Base-by-base conservation (phyloP, 1,140 invertebrate genomes). In the Neodiprion fabricii region DNA sequence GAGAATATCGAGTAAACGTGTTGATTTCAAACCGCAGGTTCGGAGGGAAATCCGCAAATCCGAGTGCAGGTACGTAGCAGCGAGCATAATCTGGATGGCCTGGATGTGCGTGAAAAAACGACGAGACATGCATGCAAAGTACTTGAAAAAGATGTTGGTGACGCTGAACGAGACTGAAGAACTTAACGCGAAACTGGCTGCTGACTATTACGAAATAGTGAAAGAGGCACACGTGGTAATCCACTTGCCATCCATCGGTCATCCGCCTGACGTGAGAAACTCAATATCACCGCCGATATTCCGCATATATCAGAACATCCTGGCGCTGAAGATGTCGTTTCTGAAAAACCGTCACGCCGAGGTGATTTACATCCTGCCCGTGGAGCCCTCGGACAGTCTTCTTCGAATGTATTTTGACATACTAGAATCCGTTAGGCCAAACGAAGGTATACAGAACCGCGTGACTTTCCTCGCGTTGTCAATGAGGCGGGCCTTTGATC, bases 1-100 rank as follows among this genome's bases (percentile, higher is more conserved):
- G 21, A 10, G 17, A 14, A 11, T 3, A 23, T 69, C 21, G 40
- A 17, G 10, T 28, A 69, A 23, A 14, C 9, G 11, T 11, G 21
- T 47, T 11, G 23, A 11, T 69, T 23, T 69, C 11, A 61, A 17
- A 68, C n/a, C 70, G 48, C 17, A 76, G 75, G 49, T 73, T 68
- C 75, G 75, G 47, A 76, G 70, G 23, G 4, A 70, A n/a, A 28
- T 76, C 8, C 70, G 48, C 12, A 71, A 76, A 10, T 67, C 71
- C 7, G 70, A 76, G 10, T 76, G 75, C 68, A 73, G 70, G 47
- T 80, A 80, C 49, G 72, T 80, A 74, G 79, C 79, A 10, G 79
- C 79, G 0, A 80, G 78, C 48, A 61, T 79, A 8, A 17, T 80
- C 7, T 80, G 79, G 79, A 74, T 67, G 4, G 28, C 47, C 1